These are phyloP conservation scores for Python bivittatus DNA, from an alignment of 2,113 vertebrate species.

Conservation along the genomic window DNA sequence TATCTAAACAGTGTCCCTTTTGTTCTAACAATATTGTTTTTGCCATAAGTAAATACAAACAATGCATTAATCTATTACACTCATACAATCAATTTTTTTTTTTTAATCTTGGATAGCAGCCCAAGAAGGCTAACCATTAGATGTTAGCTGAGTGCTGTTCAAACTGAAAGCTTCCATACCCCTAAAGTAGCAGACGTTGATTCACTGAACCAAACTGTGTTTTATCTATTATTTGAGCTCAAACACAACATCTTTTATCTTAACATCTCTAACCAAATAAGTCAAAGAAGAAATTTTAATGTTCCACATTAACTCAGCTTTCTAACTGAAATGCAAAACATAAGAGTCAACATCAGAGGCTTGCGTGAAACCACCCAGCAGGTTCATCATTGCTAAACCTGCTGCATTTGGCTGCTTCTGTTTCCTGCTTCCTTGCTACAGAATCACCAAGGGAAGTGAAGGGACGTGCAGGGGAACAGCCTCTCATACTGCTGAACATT, in stretches of 20 bases:
- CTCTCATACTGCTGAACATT: not conserved
- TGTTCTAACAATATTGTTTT: not conserved
- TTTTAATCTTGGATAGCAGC: not conserved
- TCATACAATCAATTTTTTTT: not conserved
- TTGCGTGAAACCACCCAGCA: not conserved
- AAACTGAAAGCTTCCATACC: not conserved
- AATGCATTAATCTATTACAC: not conserved
- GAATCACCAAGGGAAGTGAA: conserved; percentile 6
- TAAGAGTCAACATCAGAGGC: not conserved
- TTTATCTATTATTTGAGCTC: not conserved
- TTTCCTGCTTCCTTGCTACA: conserved; percentile 23
- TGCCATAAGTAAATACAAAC: not conserved
- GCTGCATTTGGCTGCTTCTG: conserved; percentile 5
- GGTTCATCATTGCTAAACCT: conserved; percentile 10
- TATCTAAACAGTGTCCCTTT: not conserved
- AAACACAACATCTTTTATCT: not conserved
- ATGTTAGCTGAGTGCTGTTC: not conserved
- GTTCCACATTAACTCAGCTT: not conserved
- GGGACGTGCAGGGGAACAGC: conserved; percentile 3
- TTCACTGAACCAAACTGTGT: not conserved
- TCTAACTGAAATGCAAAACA: not conserved
- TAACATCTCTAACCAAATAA: not conserved
- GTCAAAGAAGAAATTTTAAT: not conserved
- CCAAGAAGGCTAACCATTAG: not conserved
- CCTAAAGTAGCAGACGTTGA: not conserved